phyloP scores from a whole-genome alignment of 2,113 vertebrate species.

The Phyllostomus discolor region DNA sequence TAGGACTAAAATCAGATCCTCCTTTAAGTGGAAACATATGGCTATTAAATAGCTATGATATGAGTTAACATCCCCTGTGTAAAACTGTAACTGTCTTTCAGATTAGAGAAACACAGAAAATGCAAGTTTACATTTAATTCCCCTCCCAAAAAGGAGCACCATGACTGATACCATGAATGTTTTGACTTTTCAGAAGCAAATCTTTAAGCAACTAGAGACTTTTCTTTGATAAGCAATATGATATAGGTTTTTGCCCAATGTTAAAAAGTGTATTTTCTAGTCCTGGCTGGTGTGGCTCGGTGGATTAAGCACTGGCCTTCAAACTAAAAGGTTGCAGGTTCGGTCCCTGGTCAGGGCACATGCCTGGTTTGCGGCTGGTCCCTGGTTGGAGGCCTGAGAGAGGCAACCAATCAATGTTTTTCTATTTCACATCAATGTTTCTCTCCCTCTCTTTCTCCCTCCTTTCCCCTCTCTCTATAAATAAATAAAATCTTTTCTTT shows the following conservation, averaged over 20 bases:
- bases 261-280: not conserved
- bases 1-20: not conserved
- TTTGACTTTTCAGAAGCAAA: constrained; percentile 28
- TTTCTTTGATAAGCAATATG: not conserved
- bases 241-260: not conserved
- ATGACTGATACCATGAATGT: not conserved
- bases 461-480: too few relatives aligned
- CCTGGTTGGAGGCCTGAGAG: too few relatives aligned
- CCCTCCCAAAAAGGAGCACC: not conserved
- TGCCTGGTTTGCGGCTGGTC: too few relatives aligned
- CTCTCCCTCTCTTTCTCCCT: too few relatives aligned
- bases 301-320: too few relatives aligned
- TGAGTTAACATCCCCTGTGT: constrained; percentile 35
- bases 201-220: not conserved
- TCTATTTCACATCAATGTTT: too few relatives aligned
- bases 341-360: too few relatives aligned
- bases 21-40: constrained; percentile 39
- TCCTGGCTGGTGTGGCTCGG: too few relatives aligned
- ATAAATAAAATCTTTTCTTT: too few relatives aligned
- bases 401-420: too few relatives aligned
- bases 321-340: too few relatives aligned
- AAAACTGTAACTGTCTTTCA: constrained; percentile 23
- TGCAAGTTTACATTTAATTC: constrained; percentile 26
- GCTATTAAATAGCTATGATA: constrained; percentile 51
- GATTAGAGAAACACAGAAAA: constrained; percentile 52